Percentiles rank a stretch among this genome's conserved stretches.
These are phyloP conservation scores for Tachyglossus aculeatus DNA, from an alignment of 2,797 vertebrate genomes.

Conservation along the genomic window DNA sequence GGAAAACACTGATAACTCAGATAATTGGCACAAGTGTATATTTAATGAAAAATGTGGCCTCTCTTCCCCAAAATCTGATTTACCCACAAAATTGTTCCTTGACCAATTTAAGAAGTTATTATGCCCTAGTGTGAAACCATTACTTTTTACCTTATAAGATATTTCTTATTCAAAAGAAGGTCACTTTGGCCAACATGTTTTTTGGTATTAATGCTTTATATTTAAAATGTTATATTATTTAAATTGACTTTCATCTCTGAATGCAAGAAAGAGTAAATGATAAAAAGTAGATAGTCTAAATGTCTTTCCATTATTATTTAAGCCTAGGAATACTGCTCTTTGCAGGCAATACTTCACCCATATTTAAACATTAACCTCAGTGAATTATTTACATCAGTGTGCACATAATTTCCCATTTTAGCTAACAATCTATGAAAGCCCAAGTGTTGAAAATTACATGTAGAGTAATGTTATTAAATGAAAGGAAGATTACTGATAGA, in stretches of 20 bases:
- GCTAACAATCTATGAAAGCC: background rate
- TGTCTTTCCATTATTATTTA: constrained; percentile 38
- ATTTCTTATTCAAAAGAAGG: background rate
- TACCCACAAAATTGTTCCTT: background rate
- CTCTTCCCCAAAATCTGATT: constrained; percentile 1
- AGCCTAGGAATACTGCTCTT: constrained; percentile 40
- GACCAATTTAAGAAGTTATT: constrained; percentile 2
- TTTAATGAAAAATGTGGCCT: constrained; percentile 2
- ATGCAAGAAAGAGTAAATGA: background rate
- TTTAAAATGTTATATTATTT: background rate
- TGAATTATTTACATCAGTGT: constrained; percentile 42
- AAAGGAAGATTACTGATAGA: background rate
- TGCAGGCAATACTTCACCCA: constrained; percentile 24
- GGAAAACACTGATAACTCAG: background rate
- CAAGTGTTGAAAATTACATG: constrained; percentile 4
- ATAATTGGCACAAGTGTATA: background rate
- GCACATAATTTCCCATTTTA: no score
- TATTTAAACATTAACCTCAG: constrained; percentile 37
- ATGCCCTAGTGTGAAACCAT: background rate
- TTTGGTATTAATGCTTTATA: constrained; percentile 15
- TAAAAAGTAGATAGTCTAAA: constrained; percentile 28
- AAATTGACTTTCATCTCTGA: background rate
- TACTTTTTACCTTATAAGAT: constrained; percentile 1
- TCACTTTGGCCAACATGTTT: constrained; percentile 15
- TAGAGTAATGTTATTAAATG: background rate